Percentiles rank a stretch among this genome's conserved stretches.
These are phyloP conservation scores for Cirrhinus mrigala DNA, from an alignment of 2,797 vertebrate species.

Conservation along the genomic window DNA sequence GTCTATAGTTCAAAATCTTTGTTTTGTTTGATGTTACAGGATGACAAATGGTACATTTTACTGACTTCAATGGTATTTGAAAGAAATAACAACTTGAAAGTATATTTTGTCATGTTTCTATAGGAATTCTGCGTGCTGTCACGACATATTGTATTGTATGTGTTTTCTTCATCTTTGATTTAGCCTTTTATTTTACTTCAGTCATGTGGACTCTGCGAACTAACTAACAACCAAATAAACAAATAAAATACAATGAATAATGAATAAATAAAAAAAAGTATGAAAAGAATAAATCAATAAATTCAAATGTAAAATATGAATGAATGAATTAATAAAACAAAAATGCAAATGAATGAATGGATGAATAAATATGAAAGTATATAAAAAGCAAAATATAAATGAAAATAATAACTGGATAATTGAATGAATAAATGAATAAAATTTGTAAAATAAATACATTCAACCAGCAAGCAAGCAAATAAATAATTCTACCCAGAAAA, in stretches of 20 bases:
- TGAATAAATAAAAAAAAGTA: neutral
- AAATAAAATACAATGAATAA: no score
- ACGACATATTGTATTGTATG: neutral
- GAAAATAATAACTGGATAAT: neutral
- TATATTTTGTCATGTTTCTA: conserved; percentile 12
- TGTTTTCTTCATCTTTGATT: neutral
- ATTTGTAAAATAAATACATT: neutral
- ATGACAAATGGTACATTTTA: conserved; percentile 32
- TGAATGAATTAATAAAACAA: neutral
- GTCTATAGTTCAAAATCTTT: conserved; percentile 42
- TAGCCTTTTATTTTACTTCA: neutral
- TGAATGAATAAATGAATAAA: neutral
- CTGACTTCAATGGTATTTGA: conserved; percentile 26
- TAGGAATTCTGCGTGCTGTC: neutral
- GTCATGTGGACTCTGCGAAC: neutral
- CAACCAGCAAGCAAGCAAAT: no score
- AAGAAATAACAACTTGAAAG: conserved; percentile 20
- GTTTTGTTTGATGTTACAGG: conserved; percentile 40
- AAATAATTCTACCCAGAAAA: neutral
- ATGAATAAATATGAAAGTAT: neutral
- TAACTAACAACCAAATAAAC: neutral
- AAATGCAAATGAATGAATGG: neutral
- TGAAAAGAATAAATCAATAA: neutral
- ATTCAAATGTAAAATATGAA: neutral
- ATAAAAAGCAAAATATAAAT: neutral